Evolutionary conservation across 2,888 invertebrate species (phyloP), one percentile per base, ranked within the genome.

Genomic region (Molanna angustata): DNA sequence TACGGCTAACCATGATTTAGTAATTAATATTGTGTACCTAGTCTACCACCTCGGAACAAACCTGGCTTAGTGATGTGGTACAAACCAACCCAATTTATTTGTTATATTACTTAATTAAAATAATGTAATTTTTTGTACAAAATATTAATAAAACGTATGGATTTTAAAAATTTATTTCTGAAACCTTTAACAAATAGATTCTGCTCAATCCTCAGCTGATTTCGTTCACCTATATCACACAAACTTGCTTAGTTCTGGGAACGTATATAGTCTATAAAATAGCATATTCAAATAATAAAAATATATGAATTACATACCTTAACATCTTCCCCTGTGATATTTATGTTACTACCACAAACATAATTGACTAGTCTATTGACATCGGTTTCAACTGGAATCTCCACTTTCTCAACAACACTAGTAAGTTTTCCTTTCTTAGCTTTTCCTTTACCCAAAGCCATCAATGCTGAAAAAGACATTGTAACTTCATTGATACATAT

Each of bases 271-370:
- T 27, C 11, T 6, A 27, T 7, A 7, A 27, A 7, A 27, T 27
- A 27, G 11, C 27, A 27, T 7, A 27, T 27, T 27, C 6, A 27
- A 27, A 11, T 27, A 35, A 39, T 16, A 39, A 18, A 11, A 16
- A 39, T 16, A 39, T 16, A 39, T 11, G 9, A 16, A 39, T 16
- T 4, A 39, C 1, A 17, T 60, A 81, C 81, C 74, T 88, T 80
- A 0, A 94, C 74, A 65, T 95, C 94, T 67, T 90, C 82, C 1
- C 93, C 89, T 11, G 86, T 85, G 65, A 83, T 83, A 54, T 81
- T 76, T 48, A 92, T 85, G 67, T 96, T 94, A 51, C 88, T 86
- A 2, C 96, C 96, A 63, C 95, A 95, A 6, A 89, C 86, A 65
- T 80, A 86, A 50, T 74, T 84, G 0, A 88, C 80, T 20, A 97